A percentile compares a stretch with the other conserved stretches of the same genome.
Evolutionary conservation across 2,888 invertebrate genomes (phyloP).

Genomic region (Siphlonurus alternatus): DNA sequence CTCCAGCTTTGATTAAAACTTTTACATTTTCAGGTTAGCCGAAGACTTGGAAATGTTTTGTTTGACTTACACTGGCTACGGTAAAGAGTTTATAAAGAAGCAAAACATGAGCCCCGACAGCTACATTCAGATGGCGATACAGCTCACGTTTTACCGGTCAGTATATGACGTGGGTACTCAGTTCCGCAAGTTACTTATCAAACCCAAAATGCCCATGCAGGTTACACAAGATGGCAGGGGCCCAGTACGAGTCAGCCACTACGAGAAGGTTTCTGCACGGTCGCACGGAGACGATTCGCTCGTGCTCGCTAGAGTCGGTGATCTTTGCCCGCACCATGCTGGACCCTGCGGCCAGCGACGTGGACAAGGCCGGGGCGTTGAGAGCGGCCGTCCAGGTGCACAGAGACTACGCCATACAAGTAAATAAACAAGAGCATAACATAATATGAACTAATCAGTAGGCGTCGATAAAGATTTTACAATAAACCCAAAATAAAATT

Average conservation of each 20-base stretch:
- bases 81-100: conserved; percentile 73
- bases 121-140: conserved; percentile 87
- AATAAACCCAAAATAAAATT: too few relatives aligned
- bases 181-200: not conserved
- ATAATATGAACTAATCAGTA: too few relatives aligned
- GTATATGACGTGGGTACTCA: not conserved
- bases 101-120: conserved; percentile 87
- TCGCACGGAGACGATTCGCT: conserved; percentile 87
- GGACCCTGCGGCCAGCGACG: conserved; percentile 29
- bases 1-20: too few relatives aligned
- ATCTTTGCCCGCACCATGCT: conserved; percentile 61
- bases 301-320: conserved; percentile 68
- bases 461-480: not conserved
- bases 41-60: conserved; percentile 61
- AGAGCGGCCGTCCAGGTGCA: conserved; percentile 60
- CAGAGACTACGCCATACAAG: conserved; percentile 63
- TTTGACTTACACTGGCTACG: conserved; percentile 62
- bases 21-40: conserved; percentile 43
- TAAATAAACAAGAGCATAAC: too few relatives aligned
- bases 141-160: conserved; percentile 69
- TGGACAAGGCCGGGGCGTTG: conserved; percentile 46
- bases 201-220: too few relatives aligned
- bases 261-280: conserved; percentile 70
- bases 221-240: conserved; percentile 52
- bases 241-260: conserved; percentile 86